A percentile compares a stretch with the other conserved stretches of the same genome.
These are phyloP conservation scores for Cotesia glomerata DNA, from an alignment of 1,140 invertebrate genomes.

Conservation along the genomic window DNA sequence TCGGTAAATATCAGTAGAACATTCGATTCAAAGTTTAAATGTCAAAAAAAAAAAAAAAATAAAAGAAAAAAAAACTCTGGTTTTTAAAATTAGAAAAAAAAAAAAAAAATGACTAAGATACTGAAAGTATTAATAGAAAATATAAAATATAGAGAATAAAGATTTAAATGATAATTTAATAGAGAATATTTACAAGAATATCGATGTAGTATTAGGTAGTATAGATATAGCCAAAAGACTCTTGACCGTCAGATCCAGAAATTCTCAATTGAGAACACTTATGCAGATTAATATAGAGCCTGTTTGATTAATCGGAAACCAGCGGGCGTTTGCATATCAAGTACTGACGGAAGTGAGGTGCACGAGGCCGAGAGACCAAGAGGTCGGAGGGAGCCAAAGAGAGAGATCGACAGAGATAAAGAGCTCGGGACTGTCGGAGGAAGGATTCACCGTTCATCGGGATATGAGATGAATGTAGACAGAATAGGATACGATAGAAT, in stretches of 20 bases:
- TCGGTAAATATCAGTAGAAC: no score
- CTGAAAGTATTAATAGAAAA: no score
- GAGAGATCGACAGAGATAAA: no score
- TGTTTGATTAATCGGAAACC: constrained; percentile 18
- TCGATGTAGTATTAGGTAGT: background rate
- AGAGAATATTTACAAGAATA: no score
- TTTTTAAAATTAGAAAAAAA: no score
- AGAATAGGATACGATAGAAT: no score
- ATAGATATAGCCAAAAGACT: constrained; percentile 2
- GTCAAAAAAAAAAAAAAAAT: no score
- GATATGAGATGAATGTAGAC: background rate
- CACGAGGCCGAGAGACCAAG: background rate
- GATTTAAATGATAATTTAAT: no score
- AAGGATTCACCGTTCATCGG: background rate
- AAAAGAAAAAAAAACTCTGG: no score
- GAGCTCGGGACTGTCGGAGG: background rate
- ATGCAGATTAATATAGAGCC: constrained; percentile 15
- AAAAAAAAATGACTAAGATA: no score
- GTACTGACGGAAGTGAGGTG: background rate
- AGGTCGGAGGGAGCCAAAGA: background rate
- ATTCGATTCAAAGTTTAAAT: no score
- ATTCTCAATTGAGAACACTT: constrained; percentile 14
- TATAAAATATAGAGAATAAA: no score
- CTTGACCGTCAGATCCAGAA: constrained; percentile 15
- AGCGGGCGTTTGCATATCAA: constrained; percentile 12